Percentiles rank a stretch among this genome's conserved stretches.
Conservation (phyloP, 2,888 invertebrate genomes). For the Bombylius discolor region DNA sequence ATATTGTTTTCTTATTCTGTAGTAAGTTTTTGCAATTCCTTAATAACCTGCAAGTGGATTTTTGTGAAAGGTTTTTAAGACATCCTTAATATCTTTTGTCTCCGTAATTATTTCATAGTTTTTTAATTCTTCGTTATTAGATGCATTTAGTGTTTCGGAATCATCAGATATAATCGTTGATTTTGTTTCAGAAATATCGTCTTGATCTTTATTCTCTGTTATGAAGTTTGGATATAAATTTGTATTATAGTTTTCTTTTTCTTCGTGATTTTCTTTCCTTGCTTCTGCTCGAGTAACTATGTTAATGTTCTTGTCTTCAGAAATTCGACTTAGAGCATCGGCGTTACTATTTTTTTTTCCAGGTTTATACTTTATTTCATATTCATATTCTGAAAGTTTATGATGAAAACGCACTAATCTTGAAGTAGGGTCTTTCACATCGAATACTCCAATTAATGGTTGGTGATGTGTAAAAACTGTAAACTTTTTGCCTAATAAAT, state of each 20-base stretch:
- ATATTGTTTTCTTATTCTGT: too few relatives aligned
- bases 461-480: neutral
- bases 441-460: neutral
- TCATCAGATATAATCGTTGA: too few relatives aligned
- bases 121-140: too few relatives aligned
- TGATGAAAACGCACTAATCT: neutral
- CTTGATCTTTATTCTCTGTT: neutral
- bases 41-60: neutral
- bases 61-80: too few relatives aligned
- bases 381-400: neutral
- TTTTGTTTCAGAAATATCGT: neutral
- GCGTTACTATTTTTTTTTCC: neutral
- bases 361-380: neutral
- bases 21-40: neutral
- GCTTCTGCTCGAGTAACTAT: too few relatives aligned
- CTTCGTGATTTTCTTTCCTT: too few relatives aligned
- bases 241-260: slow-evolving; percentile 5
- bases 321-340: too few relatives aligned
- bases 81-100: too few relatives aligned
- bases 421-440: neutral
- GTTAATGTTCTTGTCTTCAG: too few relatives aligned
- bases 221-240: neutral
- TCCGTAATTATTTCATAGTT: too few relatives aligned
- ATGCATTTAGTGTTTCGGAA: too few relatives aligned
- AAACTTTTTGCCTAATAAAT: neutral